Percentiles rank a stretch among this genome's conserved stretches.
phyloP scores from a whole-genome alignment of 2,888 invertebrate species.

The Augiades crinisus region DNA sequence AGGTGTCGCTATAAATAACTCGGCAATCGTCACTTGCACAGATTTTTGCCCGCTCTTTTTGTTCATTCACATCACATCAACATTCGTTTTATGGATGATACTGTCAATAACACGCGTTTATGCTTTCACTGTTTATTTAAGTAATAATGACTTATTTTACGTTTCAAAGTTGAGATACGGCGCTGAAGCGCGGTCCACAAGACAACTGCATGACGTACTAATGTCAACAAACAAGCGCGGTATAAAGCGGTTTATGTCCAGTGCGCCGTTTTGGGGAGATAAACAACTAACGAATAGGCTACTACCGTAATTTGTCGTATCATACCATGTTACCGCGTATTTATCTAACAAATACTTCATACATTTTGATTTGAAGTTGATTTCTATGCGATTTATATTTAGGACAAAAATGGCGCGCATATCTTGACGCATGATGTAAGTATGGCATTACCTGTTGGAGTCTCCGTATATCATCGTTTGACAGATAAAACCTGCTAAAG shows the following conservation, averaged over 20 bases:
- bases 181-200: conserved; percentile 59
- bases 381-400: not conserved
- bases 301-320: not conserved
- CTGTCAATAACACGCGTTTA: conserved; percentile 44
- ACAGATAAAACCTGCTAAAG: conserved; percentile 26
- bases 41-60: conserved; percentile 72
- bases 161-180: conserved; percentile 54
- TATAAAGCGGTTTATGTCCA: conserved; percentile 37
- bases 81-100: conserved; percentile 36
- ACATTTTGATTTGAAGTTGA: not conserved
- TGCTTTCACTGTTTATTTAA: conserved; percentile 44
- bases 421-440: conserved; percentile 25
- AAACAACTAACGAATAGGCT: not conserved
- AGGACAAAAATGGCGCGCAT: conserved; percentile 28
- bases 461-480: conserved; percentile 33
- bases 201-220: conserved; percentile 61
- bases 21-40: conserved; percentile 63
- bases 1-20: conserved; percentile 71
- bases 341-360: not conserved
- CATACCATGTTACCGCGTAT: not conserved
- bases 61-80: conserved; percentile 50
- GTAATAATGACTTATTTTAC: conserved; percentile 46
- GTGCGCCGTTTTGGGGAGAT: conserved; percentile 37
- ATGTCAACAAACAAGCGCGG: conserved; percentile 48
- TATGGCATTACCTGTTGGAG: conserved; percentile 37